These are phyloP conservation scores for Plebejus anna DNA, from an alignment of 2,888 invertebrate genomes.

Conservation along the genomic window DNA sequence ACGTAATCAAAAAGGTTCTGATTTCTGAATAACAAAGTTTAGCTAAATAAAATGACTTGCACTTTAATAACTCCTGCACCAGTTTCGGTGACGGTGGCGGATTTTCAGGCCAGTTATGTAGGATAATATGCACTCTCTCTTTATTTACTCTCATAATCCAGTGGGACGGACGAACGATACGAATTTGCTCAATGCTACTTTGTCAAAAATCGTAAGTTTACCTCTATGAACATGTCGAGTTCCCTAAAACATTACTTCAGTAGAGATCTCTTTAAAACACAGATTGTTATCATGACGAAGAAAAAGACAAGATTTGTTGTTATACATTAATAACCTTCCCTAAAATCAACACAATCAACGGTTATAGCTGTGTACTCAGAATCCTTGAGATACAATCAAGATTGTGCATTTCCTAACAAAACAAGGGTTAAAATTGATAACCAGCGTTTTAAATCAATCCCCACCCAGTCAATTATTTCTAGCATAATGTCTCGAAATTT, in stretches of 20 bases:
- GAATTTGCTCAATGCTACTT: too few species aligned
- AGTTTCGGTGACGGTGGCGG: too few species aligned
- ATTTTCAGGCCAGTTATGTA: too few species aligned
- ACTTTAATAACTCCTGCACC: too few species aligned
- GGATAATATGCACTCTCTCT: too few species aligned
- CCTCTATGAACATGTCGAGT: too few species aligned
- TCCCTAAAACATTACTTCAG: too few species aligned
- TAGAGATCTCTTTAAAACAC: too few species aligned
- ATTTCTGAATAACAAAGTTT: not conserved
- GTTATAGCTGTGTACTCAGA: not conserved
- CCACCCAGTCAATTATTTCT: constrained; percentile 22
- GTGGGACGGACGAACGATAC: too few species aligned
- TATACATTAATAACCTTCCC: not conserved
- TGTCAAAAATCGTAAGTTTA: too few species aligned
- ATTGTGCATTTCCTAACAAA: constrained; percentile 16
- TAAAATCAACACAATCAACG: not conserved
- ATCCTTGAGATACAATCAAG: not conserved
- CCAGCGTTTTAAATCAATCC: constrained; percentile 22
- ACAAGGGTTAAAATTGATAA: constrained; percentile 16
- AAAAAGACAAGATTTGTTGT: not conserved
- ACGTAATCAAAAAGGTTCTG: not conserved
- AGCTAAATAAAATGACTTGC: not conserved
- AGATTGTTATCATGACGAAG: too few species aligned
- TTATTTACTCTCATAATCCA: too few species aligned
- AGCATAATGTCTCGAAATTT: constrained; percentile 39